Conservation (phyloP, 2,888 invertebrate species). For the Macrosoma leucophasiata region DNA sequence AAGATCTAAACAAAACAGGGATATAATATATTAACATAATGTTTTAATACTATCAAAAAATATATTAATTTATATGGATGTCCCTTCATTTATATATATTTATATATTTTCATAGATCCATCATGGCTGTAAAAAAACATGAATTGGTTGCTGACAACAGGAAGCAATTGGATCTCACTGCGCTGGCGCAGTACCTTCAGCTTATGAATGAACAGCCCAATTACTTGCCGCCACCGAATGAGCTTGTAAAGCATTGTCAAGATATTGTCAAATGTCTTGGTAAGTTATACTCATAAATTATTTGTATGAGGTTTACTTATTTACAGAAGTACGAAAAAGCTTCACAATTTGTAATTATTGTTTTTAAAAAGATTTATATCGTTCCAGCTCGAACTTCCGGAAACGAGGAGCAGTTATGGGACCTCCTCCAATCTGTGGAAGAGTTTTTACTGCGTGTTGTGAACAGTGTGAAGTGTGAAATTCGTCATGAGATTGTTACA, state of each 20-base stretch:
- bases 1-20: too few relatives aligned
- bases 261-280: constrained; percentile 70
- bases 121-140: constrained; percentile 78
- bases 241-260: constrained; percentile 63
- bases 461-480: constrained; percentile 36
- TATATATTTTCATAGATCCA: too few relatives aligned
- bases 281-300: constrained; percentile 44
- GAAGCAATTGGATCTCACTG: constrained; percentile 48
- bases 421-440: constrained; percentile 47
- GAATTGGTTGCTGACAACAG: constrained; percentile 65
- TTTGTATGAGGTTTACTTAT: not conserved
- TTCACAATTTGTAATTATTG: too few relatives aligned
- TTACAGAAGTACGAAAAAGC: too few relatives aligned
- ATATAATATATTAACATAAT: too few relatives aligned
- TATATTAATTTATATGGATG: too few relatives aligned
- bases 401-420: constrained; percentile 43
- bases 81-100: too few relatives aligned
- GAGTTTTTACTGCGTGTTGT: constrained; percentile 50
- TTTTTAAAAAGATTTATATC: constrained; percentile 20
- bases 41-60: too few relatives aligned
- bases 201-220: constrained; percentile 50
- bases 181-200: constrained; percentile 64
- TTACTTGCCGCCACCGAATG: constrained; percentile 42
- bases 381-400: constrained; percentile 40
- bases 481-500: constrained; percentile 66